phyloP scores from a whole-genome alignment of 2,888 invertebrate species.

The Chesias legatella region DNA sequence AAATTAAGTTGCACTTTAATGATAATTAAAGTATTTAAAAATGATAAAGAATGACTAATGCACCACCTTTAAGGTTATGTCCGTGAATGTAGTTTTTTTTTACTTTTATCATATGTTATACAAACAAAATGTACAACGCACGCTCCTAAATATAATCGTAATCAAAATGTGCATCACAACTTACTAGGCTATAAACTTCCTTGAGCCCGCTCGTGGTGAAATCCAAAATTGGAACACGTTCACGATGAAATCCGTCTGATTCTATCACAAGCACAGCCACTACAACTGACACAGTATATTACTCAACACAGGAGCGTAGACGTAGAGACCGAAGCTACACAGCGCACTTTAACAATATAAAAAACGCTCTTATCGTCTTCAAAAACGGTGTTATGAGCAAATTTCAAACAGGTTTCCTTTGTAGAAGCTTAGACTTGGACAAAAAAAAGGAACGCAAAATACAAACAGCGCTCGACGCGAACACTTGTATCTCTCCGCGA shows the following conservation, averaged over 20 bases:
- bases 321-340: slow-evolving; percentile 52
- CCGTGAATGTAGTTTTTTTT: too few species aligned
- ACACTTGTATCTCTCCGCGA: slow-evolving; percentile 70
- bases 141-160: slow-evolving; percentile 2
- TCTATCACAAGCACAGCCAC: slow-evolving; percentile 76
- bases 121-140: background rate
- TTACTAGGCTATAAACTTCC: slow-evolving; percentile 77
- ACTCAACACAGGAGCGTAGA: slow-evolving; percentile 72
- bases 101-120: too few species aligned
- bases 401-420: slow-evolving; percentile 60
- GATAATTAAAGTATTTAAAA: too few species aligned
- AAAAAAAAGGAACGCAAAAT: slow-evolving; percentile 67
- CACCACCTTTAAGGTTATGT: too few species aligned
- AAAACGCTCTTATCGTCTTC: slow-evolving; percentile 39
- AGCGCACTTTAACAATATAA: slow-evolving; percentile 48
- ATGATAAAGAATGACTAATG: too few species aligned
- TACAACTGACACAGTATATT: slow-evolving; percentile 76
- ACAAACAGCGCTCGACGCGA: slow-evolving; percentile 51
- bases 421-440: slow-evolving; percentile 47
- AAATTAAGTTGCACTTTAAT: too few species aligned
- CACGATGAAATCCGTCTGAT: slow-evolving; percentile 71
- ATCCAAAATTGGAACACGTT: slow-evolving; percentile 76
- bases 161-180: slow-evolving; percentile 35
- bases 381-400: slow-evolving; percentile 47
- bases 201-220: slow-evolving; percentile 80